Evolutionary conservation across 2,797 vertebrate species (phyloP).

Genomic region (Sciurus carolinensis): DNA sequence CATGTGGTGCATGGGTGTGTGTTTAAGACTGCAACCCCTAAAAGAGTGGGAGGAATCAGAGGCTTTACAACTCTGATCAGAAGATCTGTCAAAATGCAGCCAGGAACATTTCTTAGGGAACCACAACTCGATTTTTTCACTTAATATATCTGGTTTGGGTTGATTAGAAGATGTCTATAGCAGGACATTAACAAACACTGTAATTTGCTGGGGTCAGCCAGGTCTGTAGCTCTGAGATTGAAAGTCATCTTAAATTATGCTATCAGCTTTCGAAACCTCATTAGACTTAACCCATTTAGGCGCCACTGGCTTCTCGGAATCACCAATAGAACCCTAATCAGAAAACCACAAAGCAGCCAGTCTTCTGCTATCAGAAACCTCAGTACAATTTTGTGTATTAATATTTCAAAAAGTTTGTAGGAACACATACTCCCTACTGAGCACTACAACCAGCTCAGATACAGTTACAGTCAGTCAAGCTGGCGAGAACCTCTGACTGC

Average conservation of each 20-base stretch:
- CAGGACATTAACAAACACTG: slow-evolving; percentile 90
- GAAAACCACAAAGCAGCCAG: slow-evolving; percentile 91
- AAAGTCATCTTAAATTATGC: slow-evolving; percentile 91
- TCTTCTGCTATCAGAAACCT: slow-evolving; percentile 92
- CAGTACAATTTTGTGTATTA: slow-evolving; percentile 94
- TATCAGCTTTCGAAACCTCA: slow-evolving; percentile 95
- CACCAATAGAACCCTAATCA: slow-evolving; percentile 90
- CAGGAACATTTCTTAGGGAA: slow-evolving; percentile 84
- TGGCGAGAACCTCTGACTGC: slow-evolving; percentile 71
- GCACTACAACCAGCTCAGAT: slow-evolving; percentile 86
- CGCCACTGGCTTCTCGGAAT: slow-evolving; percentile 95
- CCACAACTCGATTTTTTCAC: slow-evolving; percentile 90
- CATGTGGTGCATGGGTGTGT: neutral
- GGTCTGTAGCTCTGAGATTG: slow-evolving; percentile 88
- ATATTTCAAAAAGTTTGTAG: slow-evolving; percentile 94
- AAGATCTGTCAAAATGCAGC: slow-evolving; percentile 81
- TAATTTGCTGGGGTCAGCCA: slow-evolving; percentile 88
- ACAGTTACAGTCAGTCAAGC: slow-evolving; percentile 85
- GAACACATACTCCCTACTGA: slow-evolving; percentile 91
- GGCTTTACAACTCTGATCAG: slow-evolving; percentile 73
- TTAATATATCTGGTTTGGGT: slow-evolving; percentile 90
- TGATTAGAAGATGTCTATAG: slow-evolving; percentile 88
- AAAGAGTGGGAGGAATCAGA: slow-evolving; percentile 70
- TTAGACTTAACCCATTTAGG: slow-evolving; percentile 94
- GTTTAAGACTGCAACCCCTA: slow-evolving; percentile 73